Evolutionary conservation across 2,113 vertebrate genomes (phyloP).

Genomic region (Anoplopoma fimbria): DNA sequence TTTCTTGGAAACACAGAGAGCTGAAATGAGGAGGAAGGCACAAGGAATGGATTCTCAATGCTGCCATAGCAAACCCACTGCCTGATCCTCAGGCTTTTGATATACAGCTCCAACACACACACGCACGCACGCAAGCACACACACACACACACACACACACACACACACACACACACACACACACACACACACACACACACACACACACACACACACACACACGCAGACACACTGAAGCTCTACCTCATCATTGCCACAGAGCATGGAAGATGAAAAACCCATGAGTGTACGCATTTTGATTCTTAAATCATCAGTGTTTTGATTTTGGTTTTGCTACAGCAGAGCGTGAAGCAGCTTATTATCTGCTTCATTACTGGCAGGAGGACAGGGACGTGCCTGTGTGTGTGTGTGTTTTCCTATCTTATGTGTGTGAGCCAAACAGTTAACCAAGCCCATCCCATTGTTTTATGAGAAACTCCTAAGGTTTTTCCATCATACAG

Average conservation of each 20-base stretch:
- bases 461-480: constrained; percentile 33
- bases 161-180: constrained; percentile 22
- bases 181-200: constrained; percentile 34
- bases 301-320: constrained; percentile 82
- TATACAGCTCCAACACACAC: constrained; percentile 46
- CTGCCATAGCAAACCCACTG: constrained; percentile 44
- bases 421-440: constrained; percentile 27
- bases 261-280: constrained; percentile 78
- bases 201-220: constrained; percentile 41
- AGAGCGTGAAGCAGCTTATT: constrained; percentile 83
- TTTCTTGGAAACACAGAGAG: constrained; percentile 71
- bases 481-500: constrained; percentile 21
- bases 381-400: constrained; percentile 32
- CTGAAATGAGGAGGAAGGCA: constrained; percentile 69
- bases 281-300: constrained; percentile 78
- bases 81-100: constrained; percentile 69
- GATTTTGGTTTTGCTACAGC: constrained; percentile 82
- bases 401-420: constrained; percentile 1
- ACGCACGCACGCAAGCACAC: no score
- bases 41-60: constrained; percentile 75
- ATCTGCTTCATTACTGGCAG: constrained; percentile 81
- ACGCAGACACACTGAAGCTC: constrained; percentile 26
- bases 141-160: constrained; percentile 45
- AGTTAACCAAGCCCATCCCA: constrained; percentile 55
- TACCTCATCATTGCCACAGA: constrained; percentile 71